Percentiles rank a stretch among this genome's conserved stretches.
These are phyloP conservation scores for Drosophila quinaria DNA, from an alignment of 2,888 invertebrate genomes.

Conservation along the genomic window DNA sequence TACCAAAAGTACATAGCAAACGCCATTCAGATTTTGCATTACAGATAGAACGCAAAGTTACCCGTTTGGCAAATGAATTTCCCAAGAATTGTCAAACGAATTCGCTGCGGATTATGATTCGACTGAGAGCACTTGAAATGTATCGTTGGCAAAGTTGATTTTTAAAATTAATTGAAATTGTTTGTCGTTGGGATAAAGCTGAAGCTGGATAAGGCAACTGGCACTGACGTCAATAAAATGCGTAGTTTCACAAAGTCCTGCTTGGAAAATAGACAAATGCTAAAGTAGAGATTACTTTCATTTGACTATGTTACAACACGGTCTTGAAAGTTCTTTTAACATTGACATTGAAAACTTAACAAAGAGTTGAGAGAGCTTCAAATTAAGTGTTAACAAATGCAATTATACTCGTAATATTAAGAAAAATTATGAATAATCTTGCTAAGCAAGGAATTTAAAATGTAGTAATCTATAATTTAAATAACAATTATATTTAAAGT, in stretches of 20 bases:
- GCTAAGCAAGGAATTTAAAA: too few species aligned
- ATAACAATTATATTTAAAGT: too few species aligned
- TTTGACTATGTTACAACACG: constrained; percentile 45
- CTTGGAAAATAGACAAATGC: constrained; percentile 18
- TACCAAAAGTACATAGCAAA: constrained; percentile 29
- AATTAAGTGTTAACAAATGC: too few species aligned
- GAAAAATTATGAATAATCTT: too few species aligned
- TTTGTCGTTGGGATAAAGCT: constrained; percentile 41
- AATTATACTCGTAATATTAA: too few species aligned
- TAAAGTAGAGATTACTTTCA: constrained; percentile 27
- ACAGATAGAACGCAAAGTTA: constrained; percentile 40
- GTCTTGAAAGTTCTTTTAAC: constrained; percentile 6
- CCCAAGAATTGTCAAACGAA: constrained; percentile 12
- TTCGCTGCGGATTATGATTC: constrained; percentile 49
- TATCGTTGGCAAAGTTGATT: constrained; percentile 61
- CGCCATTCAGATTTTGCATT: constrained; percentile 66
- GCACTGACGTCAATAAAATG: constrained; percentile 67
- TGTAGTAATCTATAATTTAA: too few species aligned
- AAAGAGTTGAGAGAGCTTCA: neutral
- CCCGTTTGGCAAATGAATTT: constrained; percentile 53
- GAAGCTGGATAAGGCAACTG: constrained; percentile 40
- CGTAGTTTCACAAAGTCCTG: constrained; percentile 53
- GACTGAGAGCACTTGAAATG: constrained; percentile 36
- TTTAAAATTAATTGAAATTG: constrained; percentile 76
- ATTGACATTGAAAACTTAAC: constrained; percentile 34